Evolutionary conservation across 2,888 invertebrate genomes (phyloP).

Genomic region (Andrena flavipes): DNA sequence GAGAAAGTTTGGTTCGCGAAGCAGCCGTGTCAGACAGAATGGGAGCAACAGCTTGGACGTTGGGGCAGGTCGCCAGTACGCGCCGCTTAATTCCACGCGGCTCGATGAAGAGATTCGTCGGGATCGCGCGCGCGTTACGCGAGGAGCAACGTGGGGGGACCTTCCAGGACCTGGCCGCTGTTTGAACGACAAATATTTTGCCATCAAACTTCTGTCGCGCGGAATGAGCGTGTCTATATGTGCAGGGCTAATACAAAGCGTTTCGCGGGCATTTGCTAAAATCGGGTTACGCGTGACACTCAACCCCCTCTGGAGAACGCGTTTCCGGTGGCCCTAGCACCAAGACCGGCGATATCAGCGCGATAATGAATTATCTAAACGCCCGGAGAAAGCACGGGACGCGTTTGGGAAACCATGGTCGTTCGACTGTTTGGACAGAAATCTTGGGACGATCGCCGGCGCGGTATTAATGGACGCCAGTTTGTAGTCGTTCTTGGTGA

Average conservation of each 20-base stretch:
- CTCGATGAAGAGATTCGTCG: constrained; percentile 53
- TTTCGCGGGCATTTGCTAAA: constrained; percentile 83
- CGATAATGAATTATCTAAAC: constrained; percentile 50
- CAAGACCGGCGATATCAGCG: constrained; percentile 22
- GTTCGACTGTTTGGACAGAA: constrained; percentile 33
- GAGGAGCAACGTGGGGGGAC: constrained; percentile 64
- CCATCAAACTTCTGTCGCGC: constrained; percentile 84
- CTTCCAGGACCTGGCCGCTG: constrained; percentile 81
- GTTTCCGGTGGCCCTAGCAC: constrained; percentile 14
- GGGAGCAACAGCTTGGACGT: constrained; percentile 18
- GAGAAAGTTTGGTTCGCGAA: neutral
- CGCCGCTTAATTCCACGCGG: constrained; percentile 47
- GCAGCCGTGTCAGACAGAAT: neutral
- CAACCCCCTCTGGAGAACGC: constrained; percentile 16
- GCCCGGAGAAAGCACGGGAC: constrained; percentile 24
- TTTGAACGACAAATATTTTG: constrained; percentile 85
- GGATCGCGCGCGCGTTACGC: constrained; percentile 43
- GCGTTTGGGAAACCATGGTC: constrained; percentile 34
- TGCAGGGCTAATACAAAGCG: constrained; percentile 84
- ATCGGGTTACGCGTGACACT: constrained; percentile 77
- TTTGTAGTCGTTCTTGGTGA: neutral
- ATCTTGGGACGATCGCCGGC: constrained; percentile 18
- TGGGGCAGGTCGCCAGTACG: constrained; percentile 32
- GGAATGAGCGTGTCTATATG: constrained; percentile 84
- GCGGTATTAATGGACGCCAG: constrained; percentile 1